Percentiles rank a stretch among this genome's conserved stretches.
phyloP scores from a whole-genome alignment of 2,888 invertebrate species.

The Drosophila phalerata region DNA sequence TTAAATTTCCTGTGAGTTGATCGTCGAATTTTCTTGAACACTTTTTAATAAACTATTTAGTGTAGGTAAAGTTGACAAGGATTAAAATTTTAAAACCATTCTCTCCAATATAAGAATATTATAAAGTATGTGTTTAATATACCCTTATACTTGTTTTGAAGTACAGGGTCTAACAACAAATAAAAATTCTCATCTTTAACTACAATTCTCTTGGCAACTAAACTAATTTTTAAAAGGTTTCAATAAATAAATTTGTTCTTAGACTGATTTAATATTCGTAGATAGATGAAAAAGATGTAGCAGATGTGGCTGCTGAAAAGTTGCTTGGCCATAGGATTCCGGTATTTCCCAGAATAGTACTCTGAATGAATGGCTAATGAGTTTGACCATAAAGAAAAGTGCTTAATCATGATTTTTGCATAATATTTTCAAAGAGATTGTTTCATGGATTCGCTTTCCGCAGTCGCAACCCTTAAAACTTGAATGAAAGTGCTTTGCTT shows the following conservation, averaged over 20 bases:
- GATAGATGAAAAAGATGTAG: background rate
- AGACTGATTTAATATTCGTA: background rate
- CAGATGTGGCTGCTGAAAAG: background rate
- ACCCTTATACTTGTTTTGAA: too few relatives aligned
- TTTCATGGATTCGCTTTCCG: conserved; percentile 33
- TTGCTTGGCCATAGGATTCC: background rate
- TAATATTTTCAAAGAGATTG: conserved; percentile 62
- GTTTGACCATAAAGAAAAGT: conserved; percentile 54
- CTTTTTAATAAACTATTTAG: too few relatives aligned
- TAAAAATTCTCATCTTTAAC: background rate
- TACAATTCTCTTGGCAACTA: background rate
- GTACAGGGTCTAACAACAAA: background rate
- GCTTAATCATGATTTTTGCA: conserved; percentile 76
- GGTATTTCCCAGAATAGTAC: conserved; percentile 24
- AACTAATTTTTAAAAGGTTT: background rate
- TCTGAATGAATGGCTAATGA: conserved; percentile 69
- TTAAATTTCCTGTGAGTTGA: too few relatives aligned
- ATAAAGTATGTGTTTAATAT: too few relatives aligned
- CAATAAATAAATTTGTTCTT: background rate
- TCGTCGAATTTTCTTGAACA: too few relatives aligned
- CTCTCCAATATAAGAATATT: too few relatives aligned
- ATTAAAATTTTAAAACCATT: too few relatives aligned
- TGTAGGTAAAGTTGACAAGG: too few relatives aligned
- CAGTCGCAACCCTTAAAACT: conserved; percentile 54
- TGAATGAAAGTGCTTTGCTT: conserved; percentile 56